Percentiles rank a stretch among this genome's conserved stretches.
Evolutionary conservation across 2,797 vertebrate genomes (phyloP).

Genomic region (Oophaga sylvatica): DNA sequence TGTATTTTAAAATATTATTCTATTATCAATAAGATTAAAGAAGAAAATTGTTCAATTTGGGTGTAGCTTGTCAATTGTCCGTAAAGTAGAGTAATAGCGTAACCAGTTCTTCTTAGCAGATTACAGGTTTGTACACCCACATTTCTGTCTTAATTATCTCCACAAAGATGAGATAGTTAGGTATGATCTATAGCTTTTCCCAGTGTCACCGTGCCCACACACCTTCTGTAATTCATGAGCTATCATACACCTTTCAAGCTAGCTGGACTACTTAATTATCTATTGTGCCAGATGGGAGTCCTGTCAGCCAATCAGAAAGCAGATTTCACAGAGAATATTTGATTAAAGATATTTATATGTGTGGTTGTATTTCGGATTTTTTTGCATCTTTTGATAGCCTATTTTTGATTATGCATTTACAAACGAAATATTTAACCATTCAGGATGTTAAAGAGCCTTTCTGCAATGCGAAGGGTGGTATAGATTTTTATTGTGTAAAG

Average conservation of each 20-base stretch:
- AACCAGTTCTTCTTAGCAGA: slow-evolving; percentile 73
- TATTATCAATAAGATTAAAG: slow-evolving; percentile 69
- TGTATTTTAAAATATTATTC: not conserved
- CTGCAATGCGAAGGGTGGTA: not conserved
- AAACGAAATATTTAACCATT: not conserved
- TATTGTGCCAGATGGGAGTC: slow-evolving; percentile 59
- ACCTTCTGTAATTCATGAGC: slow-evolving; percentile 77
- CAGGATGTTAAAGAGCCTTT: not conserved
- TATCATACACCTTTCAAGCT: slow-evolving; percentile 71
- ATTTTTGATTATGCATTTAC: not conserved
- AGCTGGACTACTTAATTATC: slow-evolving; percentile 73
- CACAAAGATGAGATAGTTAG: slow-evolving; percentile 79
- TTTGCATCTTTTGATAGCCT: not conserved
- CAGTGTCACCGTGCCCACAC: slow-evolving; percentile 79
- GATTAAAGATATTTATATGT: slow-evolving; percentile 41
- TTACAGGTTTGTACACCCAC: slow-evolving; percentile 77
- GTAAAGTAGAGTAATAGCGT: slow-evolving; percentile 76
- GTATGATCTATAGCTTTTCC: slow-evolving; percentile 79
- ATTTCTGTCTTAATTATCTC: slow-evolving; percentile 81
- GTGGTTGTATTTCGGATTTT: not conserved
- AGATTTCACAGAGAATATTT: slow-evolving; percentile 23
- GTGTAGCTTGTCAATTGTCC: slow-evolving; percentile 78
- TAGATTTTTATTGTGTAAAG: too few species aligned
- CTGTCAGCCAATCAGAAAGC: slow-evolving; percentile 33
- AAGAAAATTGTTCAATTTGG: slow-evolving; percentile 75